Evolutionary conservation across 1,140 invertebrate genomes (phyloP), one percentile per base, ranked within the genome.

Genomic region (Zophobas atratus): DNA sequence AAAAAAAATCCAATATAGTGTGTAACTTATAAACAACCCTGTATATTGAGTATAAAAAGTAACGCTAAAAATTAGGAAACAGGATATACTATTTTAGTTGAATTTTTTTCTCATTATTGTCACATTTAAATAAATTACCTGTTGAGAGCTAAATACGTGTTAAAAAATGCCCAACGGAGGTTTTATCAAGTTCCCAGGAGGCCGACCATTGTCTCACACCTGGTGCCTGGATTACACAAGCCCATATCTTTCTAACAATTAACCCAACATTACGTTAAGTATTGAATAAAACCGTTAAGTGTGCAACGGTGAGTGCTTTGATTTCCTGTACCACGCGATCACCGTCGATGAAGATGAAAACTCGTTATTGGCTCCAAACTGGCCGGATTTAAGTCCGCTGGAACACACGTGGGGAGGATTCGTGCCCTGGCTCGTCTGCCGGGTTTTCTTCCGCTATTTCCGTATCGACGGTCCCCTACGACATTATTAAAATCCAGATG

Each of bases 401-500:
- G 49, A 51, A 20, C 3, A 20, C n/a, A 6, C 49, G 49, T 51
- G 49, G 49, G 20, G 4, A 51, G 49, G 20, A 46, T 8, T 46
- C 43, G 8, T 3, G 43, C 43, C 20, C 20, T 20, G 43, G 43
- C 8, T 46, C 43, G 8, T 8, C 3, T 46, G 43, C 8, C 43
- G 43, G 43, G 3, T 4, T 46, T 46, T 46, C 8, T 46, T 46
- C 1, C 34, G 6, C 57, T 38, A 63, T 63, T 63, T 63, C 57
- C 33, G 4, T 20, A 51, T 51, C 60, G 60, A 46, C 60, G 39
- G 56, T 67, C 60, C 4, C 60, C 8, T 20, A 67, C 33, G 60
- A 67, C 43, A 67, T 67, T 67, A 67, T 67, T 67, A 67, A 67
- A 67, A 67, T 67, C 60, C 39, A 43, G 43, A 67, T 67, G 60